phyloP scores from a whole-genome alignment of 2,113 vertebrate species.

The Paradoxurus hermaphroditus region DNA sequence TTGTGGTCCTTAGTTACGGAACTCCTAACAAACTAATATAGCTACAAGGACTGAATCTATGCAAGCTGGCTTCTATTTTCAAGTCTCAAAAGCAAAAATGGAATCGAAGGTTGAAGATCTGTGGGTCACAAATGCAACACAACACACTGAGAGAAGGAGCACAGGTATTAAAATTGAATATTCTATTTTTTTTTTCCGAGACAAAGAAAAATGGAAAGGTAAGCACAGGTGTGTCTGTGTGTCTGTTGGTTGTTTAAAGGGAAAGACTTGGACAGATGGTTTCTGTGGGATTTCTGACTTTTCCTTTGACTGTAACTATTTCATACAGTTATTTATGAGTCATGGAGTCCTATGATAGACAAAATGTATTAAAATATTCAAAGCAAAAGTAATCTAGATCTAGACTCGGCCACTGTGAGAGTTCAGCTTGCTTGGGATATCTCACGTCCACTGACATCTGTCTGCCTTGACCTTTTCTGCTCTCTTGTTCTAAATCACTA shows the following conservation, averaged over 20 bases:
- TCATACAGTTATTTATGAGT: not conserved
- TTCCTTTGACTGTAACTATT: not conserved
- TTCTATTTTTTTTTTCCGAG: not conserved
- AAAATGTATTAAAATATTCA: not conserved
- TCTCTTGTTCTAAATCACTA: not conserved
- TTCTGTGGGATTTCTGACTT: not conserved
- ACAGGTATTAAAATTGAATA: not conserved
- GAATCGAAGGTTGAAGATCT: not conserved
- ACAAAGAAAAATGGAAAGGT: not conserved
- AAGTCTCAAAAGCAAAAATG: not conserved
- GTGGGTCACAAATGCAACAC: not conserved
- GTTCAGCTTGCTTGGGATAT: not conserved
- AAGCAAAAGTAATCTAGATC: not conserved
- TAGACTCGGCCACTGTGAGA: not conserved
- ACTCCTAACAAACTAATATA: not conserved
- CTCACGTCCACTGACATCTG: not conserved
- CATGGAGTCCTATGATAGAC: not conserved
- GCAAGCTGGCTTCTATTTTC: not conserved
- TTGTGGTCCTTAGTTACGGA: not conserved
- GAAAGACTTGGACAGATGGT: not conserved
- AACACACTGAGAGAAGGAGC: not conserved
- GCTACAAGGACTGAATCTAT: not conserved
- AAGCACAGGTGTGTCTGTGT: not conserved
- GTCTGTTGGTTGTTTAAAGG: not conserved
- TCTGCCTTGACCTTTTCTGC: not conserved